Evolutionary conservation across 2,888 invertebrate species (phyloP).

Genomic region (Notodonta ziczac): DNA sequence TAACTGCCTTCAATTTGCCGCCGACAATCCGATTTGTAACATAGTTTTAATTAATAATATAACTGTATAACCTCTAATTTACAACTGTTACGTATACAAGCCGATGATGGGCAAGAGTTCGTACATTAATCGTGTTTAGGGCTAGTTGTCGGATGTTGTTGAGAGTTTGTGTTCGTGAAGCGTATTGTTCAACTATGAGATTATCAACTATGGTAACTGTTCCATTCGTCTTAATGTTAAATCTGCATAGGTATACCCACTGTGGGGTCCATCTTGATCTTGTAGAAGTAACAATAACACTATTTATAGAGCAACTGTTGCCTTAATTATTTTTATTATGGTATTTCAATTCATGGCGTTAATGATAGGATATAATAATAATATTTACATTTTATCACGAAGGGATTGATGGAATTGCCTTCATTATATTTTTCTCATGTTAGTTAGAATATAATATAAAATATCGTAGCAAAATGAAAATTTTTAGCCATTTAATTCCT

Average conservation of each 20-base stretch:
- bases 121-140: constrained; percentile 15
- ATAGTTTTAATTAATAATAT: constrained; percentile 23
- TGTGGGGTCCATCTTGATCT: constrained; percentile 16
- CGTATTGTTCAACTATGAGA: constrained; percentile 51
- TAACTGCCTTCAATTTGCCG: constrained; percentile 34
- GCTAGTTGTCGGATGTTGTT: constrained; percentile 33
- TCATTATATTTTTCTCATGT: constrained; percentile 45
- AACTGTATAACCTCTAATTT: constrained; percentile 19
- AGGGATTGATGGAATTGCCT: constrained; percentile 61
- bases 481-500: constrained; percentile 47
- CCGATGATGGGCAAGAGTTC: constrained; percentile 37
- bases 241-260: constrained; percentile 40
- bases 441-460: no score
- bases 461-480: constrained; percentile 39
- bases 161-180: constrained; percentile 32
- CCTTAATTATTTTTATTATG: constrained; percentile 63
- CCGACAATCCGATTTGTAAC: constrained; percentile 19
- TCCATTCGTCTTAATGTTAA: constrained; percentile 48
- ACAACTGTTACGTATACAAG: constrained; percentile 31
- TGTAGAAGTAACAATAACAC: constrained; percentile 52
- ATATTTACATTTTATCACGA: constrained; percentile 44
- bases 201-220: constrained; percentile 55
- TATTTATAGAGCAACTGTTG: constrained; percentile 58
- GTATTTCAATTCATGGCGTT: constrained; percentile 57
- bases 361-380: constrained; percentile 47